Evolutionary conservation across 2,888 invertebrate genomes (phyloP), one percentile per base, ranked within the genome.

Genomic region (Chymomyza amoena): DNA sequence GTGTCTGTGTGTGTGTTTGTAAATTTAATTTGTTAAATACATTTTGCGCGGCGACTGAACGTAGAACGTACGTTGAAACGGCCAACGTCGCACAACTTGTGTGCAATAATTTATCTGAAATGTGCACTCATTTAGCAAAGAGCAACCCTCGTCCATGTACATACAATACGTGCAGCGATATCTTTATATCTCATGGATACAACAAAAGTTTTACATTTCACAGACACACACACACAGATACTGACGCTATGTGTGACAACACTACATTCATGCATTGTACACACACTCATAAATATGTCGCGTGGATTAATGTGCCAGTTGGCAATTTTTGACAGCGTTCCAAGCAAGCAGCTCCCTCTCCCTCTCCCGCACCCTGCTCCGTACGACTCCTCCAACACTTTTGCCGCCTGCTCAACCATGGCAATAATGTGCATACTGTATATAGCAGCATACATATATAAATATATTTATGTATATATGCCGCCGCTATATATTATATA

Each of bases 41-140:
- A 84, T 79, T 80, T 78, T 75, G 80, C 78, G 84, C 76, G 78
- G 54, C 79, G 73, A 80, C 77, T 25, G 51, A n/a, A 56, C 52
- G 28, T 18, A 32, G 13, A 10, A 13, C 39, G 13, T 15, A 13
- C 39, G 13, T 15, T 13, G 39, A 45, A 45, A 10, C 51, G 28
- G 20, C 28, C 45, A 25, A 45, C 84, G 83, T 75, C 83, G 84
- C 82, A 81, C 79, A 84, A 84, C 78, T 84, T 84, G 87, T 88
- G 79, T 83, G 81, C 87, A 84, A 89, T 89, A 89, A 89, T 89
- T 89, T 89, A 89, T 89, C 87, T 87, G 84, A 80, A 86, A 82
- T 88, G 87, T 85, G 82, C 81, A 80, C 79, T 81, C 83, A 86
- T 80, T 85, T 84, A 84, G 83, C 81, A 81, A 76, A 82, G 75